These are phyloP conservation scores for Chiloscyllium plagiosum DNA, from an alignment of 2,113 vertebrate species.

Conservation along the genomic window DNA sequence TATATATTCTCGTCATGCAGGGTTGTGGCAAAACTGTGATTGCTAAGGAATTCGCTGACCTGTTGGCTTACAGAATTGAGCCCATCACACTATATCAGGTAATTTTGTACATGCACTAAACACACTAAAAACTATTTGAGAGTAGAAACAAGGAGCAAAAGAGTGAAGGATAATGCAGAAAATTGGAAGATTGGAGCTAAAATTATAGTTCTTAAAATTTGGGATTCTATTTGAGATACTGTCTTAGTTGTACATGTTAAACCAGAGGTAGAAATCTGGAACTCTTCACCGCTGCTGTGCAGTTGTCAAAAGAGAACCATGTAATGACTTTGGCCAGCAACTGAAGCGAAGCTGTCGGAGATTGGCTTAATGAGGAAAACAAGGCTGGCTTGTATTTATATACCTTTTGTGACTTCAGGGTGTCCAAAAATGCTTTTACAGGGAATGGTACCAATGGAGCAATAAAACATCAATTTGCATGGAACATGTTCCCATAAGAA, in stretches of 20 bases:
- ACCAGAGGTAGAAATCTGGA: neutral
- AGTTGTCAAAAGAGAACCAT: neutral
- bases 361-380: neutral
- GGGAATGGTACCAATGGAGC: neutral
- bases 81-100: constrained; percentile 96
- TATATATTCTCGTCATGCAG: constrained; percentile 51
- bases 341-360: neutral
- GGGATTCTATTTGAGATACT: neutral
- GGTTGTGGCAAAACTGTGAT: constrained; percentile 93
- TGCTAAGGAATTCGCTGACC: constrained; percentile 78
- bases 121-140: too few species aligned
- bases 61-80: constrained; percentile 79
- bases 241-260: neutral
- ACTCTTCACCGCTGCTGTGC: neutral
- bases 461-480: neutral
- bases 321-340: neutral
- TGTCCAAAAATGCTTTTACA: neutral
- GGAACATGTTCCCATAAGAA: neutral
- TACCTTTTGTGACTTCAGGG: neutral
- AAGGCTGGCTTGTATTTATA: neutral
- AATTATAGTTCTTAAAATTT: neutral
- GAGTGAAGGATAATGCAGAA: neutral
- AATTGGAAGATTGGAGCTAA: neutral
- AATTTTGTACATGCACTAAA: constrained; percentile 39
- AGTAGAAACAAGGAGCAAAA: neutral